These are phyloP conservation scores for Girardinichthys multiradiatus DNA, from an alignment of 2,113 vertebrate genomes.

Conservation along the genomic window DNA sequence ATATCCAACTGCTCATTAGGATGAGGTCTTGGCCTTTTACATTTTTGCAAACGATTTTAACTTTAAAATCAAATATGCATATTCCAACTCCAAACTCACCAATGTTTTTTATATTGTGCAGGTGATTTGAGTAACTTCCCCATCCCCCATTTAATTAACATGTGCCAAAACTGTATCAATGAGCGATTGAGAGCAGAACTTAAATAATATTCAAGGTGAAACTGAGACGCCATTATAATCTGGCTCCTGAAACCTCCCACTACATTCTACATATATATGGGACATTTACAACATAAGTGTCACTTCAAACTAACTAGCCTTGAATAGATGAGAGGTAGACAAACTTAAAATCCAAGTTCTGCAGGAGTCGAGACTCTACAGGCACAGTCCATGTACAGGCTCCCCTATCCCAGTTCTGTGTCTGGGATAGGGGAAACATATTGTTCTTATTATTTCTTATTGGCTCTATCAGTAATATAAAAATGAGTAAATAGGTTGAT, in stretches of 20 bases:
- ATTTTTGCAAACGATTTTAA: background rate
- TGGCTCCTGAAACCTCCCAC: background rate
- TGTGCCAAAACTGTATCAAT: background rate
- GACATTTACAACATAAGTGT: background rate
- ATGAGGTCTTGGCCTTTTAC: background rate
- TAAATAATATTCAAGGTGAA: background rate
- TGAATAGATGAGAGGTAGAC: background rate
- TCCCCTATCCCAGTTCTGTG: slow-evolving; percentile 3
- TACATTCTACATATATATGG: background rate
- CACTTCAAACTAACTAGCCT: slow-evolving; percentile 2
- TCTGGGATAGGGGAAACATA: background rate
- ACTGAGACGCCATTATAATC: background rate
- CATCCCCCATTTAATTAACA: background rate
- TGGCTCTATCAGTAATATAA: background rate
- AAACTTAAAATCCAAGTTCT: background rate
- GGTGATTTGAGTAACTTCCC: background rate
- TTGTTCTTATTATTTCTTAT: background rate
- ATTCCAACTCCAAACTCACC: background rate
- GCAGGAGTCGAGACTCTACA: background rate
- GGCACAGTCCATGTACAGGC: background rate
- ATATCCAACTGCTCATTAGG: background rate
- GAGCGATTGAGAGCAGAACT: background rate
- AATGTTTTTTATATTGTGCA: background rate
- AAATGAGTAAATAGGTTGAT: too few relatives aligned
- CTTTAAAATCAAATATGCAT: background rate